These are phyloP conservation scores for Macrophya alboannulata DNA, from an alignment of 2,888 invertebrate genomes.

Conservation along the genomic window DNA sequence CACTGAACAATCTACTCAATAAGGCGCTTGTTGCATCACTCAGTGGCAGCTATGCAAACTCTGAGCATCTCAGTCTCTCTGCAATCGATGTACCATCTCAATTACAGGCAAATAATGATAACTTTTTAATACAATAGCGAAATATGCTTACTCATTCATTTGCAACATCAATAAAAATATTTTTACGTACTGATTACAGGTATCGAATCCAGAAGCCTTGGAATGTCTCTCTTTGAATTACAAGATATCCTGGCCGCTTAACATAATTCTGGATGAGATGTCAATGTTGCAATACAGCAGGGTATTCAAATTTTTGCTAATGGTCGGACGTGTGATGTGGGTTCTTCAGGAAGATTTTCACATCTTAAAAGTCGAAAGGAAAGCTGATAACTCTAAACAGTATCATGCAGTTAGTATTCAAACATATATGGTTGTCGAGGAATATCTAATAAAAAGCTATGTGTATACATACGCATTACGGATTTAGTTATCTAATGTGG, in stretches of 20 bases:
- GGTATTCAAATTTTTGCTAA: conserved; percentile 89
- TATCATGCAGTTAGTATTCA: conserved; percentile 82
- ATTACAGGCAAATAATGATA: conserved; percentile 79
- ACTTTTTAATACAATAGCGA: conserved; percentile 36
- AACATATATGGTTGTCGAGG: background rate
- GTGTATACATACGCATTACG: background rate
- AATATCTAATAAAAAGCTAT: background rate
- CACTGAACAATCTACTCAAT: conserved; percentile 86
- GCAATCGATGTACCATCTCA: conserved; percentile 70
- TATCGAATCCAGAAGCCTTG: conserved; percentile 84
- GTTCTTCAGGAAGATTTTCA: conserved; percentile 87
- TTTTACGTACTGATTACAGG: conserved; percentile 63
- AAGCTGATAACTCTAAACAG: conserved; percentile 82
- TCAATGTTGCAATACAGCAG: conserved; percentile 87
- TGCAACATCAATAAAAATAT: background rate
- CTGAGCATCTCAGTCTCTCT: conserved; percentile 74
- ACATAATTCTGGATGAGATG: conserved; percentile 88
- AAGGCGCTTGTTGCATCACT: conserved; percentile 87
- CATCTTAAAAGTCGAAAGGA: conserved; percentile 84
- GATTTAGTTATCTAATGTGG: background rate
- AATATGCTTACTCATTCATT: conserved; percentile 22
- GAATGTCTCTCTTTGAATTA: conserved; percentile 87
- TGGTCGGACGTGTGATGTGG: conserved; percentile 90
- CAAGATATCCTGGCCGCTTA: conserved; percentile 89
- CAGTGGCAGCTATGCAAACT: conserved; percentile 77